Conservation (phyloP, 2,113 vertebrate genomes). For the Morone chrysops region DNA sequence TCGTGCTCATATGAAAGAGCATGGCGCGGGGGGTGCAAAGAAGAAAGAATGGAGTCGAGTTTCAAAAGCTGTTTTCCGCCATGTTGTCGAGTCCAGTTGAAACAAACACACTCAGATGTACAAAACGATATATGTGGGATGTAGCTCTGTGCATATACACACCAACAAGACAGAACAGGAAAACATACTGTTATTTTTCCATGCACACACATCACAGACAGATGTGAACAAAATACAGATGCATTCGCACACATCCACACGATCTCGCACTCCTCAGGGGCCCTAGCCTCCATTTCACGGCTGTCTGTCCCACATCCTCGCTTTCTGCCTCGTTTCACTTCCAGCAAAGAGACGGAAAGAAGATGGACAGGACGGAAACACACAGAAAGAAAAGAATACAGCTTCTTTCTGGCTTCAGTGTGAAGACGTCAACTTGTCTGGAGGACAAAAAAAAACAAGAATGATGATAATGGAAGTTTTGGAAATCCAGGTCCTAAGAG, state of each 20-base stretch:
- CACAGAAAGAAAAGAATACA: constrained; percentile 31
- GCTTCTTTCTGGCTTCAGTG: constrained; percentile 12
- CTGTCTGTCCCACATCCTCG: constrained; percentile 80
- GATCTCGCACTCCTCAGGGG: constrained; percentile 60
- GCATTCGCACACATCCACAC: constrained; percentile 3
- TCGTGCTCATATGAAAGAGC: constrained; percentile 43
- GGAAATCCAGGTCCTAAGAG: constrained; percentile 20
- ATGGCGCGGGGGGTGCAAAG: background rate
- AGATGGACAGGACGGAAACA: constrained; percentile 56
- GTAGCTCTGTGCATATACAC: background rate
- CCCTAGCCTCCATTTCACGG: constrained; percentile 83
- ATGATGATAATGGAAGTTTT: background rate
- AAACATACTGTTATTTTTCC: constrained; percentile 11
- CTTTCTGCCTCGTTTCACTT: constrained; percentile 85
- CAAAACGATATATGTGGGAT: constrained; percentile 18
- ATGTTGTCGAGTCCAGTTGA: constrained; percentile 41
- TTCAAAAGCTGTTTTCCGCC: constrained; percentile 65
- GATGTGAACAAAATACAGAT: constrained; percentile 32
- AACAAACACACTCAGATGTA: constrained; percentile 46
- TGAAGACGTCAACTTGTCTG: constrained; percentile 38
- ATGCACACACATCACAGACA: constrained; percentile 5
- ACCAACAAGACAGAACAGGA: constrained; percentile 38
- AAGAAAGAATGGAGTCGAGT: constrained; percentile 71
- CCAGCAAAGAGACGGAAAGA: constrained; percentile 66
- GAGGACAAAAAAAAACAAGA: constrained; percentile 13